Conservation (phyloP, 2,113 vertebrate species). For the Nettapus auritus region DNA sequence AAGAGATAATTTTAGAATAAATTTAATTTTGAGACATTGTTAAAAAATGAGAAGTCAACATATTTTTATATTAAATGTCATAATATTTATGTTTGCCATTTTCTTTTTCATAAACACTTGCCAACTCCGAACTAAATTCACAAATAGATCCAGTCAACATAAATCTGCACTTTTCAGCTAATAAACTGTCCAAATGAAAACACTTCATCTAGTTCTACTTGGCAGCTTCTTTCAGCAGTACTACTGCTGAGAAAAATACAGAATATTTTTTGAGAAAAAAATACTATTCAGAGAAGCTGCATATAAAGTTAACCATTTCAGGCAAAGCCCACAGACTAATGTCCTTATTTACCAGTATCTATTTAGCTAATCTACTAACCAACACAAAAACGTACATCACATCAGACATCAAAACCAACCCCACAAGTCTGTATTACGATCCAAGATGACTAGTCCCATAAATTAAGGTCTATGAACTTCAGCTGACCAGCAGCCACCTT, state of each 20-base stretch:
- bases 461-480: background rate
- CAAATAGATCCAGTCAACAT: conserved; percentile 2
- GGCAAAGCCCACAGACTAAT: background rate
- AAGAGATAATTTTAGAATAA: background rate
- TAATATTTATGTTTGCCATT: conserved; percentile 6
- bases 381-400: background rate
- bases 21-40: background rate
- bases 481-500: background rate
- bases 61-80: background rate
- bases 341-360: background rate
- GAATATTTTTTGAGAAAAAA: background rate
- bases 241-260: background rate
- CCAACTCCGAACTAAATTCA: conserved; percentile 19
- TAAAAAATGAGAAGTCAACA: conserved; percentile 25
- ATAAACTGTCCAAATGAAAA: conserved; percentile 38
- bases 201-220: conserved; percentile 12
- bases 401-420: background rate
- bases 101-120: conserved; percentile 14
- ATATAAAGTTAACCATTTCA: background rate
- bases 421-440: fast-evolving
- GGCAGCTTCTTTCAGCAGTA: conserved; percentile 16
- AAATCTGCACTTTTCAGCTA: conserved; percentile 7
- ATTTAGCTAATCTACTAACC: background rate
- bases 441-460: background rate
- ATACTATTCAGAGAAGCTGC: background rate